Conservation (phyloP, 2,113 vertebrate genomes). For the Pundamilia nyererei region DNA sequence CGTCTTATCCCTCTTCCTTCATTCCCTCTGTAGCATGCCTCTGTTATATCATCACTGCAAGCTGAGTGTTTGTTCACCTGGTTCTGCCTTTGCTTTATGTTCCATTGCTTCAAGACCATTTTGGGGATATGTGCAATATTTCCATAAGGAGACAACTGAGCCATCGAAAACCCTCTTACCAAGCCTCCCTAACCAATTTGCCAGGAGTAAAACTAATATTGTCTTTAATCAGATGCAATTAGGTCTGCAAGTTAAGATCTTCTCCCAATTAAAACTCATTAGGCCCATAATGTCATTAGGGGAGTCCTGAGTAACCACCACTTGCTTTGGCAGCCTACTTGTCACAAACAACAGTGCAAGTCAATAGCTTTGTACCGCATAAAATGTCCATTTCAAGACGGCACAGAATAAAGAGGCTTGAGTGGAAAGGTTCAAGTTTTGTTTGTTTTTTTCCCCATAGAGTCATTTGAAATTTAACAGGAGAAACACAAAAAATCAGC, state of each 20-base stretch:
- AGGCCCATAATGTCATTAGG: slow-evolving; percentile 72
- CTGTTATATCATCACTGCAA: background rate
- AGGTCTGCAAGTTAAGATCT: slow-evolving; percentile 76
- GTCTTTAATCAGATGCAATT: slow-evolving; percentile 82
- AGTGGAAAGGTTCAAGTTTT: background rate
- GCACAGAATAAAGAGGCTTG: background rate
- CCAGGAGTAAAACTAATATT: slow-evolving; percentile 76
- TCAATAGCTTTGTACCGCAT: slow-evolving; percentile 4
- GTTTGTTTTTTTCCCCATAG: background rate
- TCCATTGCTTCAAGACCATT: slow-evolving; percentile 28
- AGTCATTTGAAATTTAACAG: background rate
- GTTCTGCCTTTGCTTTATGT: background rate
- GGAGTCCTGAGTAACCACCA: slow-evolving; percentile 58
- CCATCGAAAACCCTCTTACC: slow-evolving; percentile 31
- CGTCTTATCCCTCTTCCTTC: background rate
- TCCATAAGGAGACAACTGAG: slow-evolving; percentile 68
- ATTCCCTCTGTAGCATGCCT: background rate
- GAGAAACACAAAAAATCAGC: background rate
- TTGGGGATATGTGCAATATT: slow-evolving; percentile 54
- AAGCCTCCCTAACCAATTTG: slow-evolving; percentile 65
- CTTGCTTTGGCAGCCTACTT: slow-evolving; percentile 41
- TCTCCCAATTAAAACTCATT: slow-evolving; percentile 79
- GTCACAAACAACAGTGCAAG: slow-evolving; percentile 38
- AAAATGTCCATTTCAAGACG: background rate
- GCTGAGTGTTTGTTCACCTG: slow-evolving; percentile 1